Evolutionary conservation across 2,113 vertebrate genomes (phyloP).

Genomic region (Centropristis striata): DNA sequence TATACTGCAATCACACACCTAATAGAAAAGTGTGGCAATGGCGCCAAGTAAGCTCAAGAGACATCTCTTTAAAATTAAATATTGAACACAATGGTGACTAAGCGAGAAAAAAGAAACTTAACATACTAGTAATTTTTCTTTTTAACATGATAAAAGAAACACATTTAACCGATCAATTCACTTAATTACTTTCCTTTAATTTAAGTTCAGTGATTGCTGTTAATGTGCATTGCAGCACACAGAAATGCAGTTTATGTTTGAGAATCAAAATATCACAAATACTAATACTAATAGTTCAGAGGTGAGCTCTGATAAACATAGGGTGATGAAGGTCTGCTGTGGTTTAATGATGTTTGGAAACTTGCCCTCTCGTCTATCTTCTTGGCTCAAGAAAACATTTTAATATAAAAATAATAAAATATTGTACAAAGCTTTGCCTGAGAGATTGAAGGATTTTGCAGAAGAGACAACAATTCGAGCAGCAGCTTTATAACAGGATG

Average conservation of each 20-base stretch:
- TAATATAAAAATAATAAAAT: background rate
- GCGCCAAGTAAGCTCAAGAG: background rate
- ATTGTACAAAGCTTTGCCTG: constrained; percentile 26
- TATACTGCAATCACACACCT: background rate
- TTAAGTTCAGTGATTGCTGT: background rate
- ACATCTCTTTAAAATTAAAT: background rate
- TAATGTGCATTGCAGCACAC: background rate
- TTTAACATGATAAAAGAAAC: too few relatives aligned
- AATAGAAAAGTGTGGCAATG: background rate
- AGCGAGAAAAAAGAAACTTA: too few relatives aligned
- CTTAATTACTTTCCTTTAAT: background rate
- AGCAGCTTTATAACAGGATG: constrained; percentile 70
- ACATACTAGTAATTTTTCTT: too few relatives aligned
- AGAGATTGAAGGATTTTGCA: constrained; percentile 14
- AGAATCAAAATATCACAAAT: too few relatives aligned
- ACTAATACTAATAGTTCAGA: too few relatives aligned
- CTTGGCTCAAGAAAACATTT: too few relatives aligned
- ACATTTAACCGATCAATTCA: background rate
- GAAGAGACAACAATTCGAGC: constrained; percentile 59
- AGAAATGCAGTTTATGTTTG: background rate
- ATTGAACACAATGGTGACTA: background rate
- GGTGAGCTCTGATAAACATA: too few relatives aligned
- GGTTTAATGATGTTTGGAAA: too few relatives aligned
- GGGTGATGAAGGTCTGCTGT: too few relatives aligned
- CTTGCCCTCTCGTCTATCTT: background rate